Evolutionary conservation across 1,140 invertebrate species (phyloP).

Genomic region (Scaptodrosophila lebanonensis): DNA sequence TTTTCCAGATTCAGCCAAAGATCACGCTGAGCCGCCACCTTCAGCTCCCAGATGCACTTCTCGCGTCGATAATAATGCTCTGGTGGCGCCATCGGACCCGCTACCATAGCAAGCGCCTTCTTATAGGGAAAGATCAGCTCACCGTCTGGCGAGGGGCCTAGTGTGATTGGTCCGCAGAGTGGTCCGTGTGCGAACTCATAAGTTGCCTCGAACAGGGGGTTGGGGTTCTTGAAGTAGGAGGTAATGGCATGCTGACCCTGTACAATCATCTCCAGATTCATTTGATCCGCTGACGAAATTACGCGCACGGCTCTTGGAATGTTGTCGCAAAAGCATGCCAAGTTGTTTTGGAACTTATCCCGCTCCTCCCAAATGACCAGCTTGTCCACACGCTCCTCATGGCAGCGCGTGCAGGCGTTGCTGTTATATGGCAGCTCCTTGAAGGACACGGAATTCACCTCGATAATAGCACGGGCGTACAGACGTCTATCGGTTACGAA

Average conservation of each 20-base stretch:
- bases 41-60: constrained; percentile 92
- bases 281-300: constrained; percentile 86
- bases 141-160: constrained; percentile 87
- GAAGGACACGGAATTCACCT: constrained; percentile 76
- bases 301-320: constrained; percentile 81
- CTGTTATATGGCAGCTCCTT: constrained; percentile 87
- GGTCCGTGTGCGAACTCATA: constrained; percentile 93
- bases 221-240: constrained; percentile 90
- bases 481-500: constrained; percentile 89
- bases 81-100: constrained; percentile 66
- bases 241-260: constrained; percentile 88
- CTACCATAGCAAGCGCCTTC: constrained; percentile 83
- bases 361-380: constrained; percentile 86
- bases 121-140: constrained; percentile 91
- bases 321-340: constrained; percentile 83
- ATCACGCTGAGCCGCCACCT: constrained; percentile 87
- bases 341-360: constrained; percentile 70
- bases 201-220: constrained; percentile 88
- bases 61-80: constrained; percentile 81
- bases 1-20: constrained; percentile 92
- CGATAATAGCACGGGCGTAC: constrained; percentile 87
- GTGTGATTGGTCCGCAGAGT: constrained; percentile 87
- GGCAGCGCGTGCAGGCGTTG: constrained; percentile 87
- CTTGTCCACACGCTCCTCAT: constrained; percentile 90
- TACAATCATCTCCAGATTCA: constrained; percentile 88